Conservation (phyloP, 2,113 vertebrate genomes). For the Hippopotamus amphibius region DNA sequence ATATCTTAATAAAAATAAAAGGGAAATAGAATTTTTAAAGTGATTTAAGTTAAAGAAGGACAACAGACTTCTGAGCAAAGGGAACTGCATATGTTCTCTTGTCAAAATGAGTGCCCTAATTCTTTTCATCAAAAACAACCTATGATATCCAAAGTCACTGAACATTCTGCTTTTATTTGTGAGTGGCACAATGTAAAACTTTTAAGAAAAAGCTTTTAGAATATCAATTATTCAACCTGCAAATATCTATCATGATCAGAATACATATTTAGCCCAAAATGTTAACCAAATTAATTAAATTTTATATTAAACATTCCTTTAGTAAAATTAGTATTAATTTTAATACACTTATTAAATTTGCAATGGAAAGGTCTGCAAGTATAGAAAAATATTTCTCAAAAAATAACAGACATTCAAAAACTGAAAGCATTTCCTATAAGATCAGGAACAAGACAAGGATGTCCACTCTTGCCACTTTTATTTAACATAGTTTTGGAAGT, state of each 20-base stretch:
- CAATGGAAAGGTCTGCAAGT: neutral
- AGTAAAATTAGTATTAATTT: neutral
- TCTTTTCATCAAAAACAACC: neutral
- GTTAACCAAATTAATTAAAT: neutral
- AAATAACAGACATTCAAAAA: neutral
- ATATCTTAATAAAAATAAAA: constrained; percentile 5
- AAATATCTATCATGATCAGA: neutral
- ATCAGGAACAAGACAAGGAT: neutral
- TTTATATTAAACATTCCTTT: constrained; percentile 19
- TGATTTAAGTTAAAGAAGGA: neutral
- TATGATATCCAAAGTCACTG: neutral
- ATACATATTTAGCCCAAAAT: neutral
- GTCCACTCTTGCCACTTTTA: neutral
- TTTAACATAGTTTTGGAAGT: neutral
- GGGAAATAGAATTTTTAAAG: neutral
- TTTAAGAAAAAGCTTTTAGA: constrained; percentile 49
- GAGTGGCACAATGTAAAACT: neutral
- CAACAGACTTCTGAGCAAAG: neutral
- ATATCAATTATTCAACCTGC: neutral
- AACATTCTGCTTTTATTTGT: constrained; percentile 10
- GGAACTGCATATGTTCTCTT: neutral
- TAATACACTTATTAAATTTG: neutral
- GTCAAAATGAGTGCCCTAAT: neutral
- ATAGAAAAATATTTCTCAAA: neutral
- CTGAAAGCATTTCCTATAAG: neutral